Percentiles rank a stretch among this genome's conserved stretches.
These are phyloP conservation scores for Ferdinandea cuprea DNA, from an alignment of 2,888 invertebrate genomes.

Conservation along the genomic window DNA sequence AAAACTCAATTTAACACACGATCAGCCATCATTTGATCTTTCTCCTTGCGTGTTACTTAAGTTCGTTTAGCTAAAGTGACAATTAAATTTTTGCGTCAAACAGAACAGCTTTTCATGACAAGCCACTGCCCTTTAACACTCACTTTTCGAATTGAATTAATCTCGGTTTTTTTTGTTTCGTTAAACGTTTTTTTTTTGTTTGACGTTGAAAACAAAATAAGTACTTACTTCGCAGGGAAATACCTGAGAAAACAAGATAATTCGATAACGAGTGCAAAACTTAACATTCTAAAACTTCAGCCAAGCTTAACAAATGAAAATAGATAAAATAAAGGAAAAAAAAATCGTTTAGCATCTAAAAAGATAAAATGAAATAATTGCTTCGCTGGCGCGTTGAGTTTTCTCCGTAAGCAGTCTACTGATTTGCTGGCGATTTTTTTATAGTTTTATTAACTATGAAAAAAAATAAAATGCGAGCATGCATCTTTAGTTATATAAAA, in stretches of 20 bases:
- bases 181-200: background rate
- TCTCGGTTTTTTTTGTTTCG: no score
- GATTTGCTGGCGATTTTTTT: slow-evolving; percentile 44
- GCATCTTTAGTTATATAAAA: slow-evolving; percentile 63
- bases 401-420: slow-evolving; percentile 64
- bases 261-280: slow-evolving; percentile 40
- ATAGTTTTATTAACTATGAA: background rate
- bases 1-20: no score
- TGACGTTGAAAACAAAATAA: background rate
- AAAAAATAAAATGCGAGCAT: slow-evolving; percentile 33
- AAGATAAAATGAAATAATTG: slow-evolving; percentile 55
- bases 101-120: background rate
- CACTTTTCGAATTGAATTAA: background rate
- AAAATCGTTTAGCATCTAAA: slow-evolving; percentile 19
- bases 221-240: background rate
- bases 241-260: slow-evolving; percentile 10
- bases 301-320: slow-evolving; percentile 51
- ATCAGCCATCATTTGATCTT: no score
- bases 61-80: no score
- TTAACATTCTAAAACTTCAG: slow-evolving; percentile 50
- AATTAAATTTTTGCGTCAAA: background rate
- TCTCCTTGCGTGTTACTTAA: no score
- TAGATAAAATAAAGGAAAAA: slow-evolving; percentile 3
- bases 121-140: background rate
- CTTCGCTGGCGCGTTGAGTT: slow-evolving; percentile 50